Conservation (phyloP, 2,888 invertebrate genomes). For the Criorhina ranunculi region DNA sequence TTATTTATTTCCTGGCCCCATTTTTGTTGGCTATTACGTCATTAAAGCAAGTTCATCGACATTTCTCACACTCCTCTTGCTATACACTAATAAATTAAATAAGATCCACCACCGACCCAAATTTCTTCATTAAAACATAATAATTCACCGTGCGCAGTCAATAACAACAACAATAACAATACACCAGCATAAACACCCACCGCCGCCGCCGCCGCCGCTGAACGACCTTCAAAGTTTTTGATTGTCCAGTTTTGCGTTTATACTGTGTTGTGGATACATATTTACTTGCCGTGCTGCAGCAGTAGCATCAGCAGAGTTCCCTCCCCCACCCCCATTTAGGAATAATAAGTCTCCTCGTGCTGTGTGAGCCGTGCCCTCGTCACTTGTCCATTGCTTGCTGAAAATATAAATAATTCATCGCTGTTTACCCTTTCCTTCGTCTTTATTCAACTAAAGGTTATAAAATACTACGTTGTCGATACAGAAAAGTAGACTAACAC, state of each 20-base stretch:
- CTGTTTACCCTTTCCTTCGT: constrained; percentile 64
- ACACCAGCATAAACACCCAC: constrained; percentile 54
- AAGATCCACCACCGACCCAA: constrained; percentile 74
- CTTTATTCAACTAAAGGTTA: constrained; percentile 64
- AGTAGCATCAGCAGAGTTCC: too few relatives aligned
- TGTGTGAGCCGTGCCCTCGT: constrained; percentile 57
- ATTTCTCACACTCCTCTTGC: constrained; percentile 53
- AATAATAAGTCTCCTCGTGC: constrained; percentile 68
- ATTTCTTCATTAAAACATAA: constrained; percentile 67
- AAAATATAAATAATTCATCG: constrained; percentile 74
- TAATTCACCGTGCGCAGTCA: constrained; percentile 51
- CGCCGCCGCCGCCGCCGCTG: constrained; percentile 55
- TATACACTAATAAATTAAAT: constrained; percentile 74
- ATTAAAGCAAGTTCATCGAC: constrained; percentile 73
- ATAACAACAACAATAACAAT: constrained; percentile 28
- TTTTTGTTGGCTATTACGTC: constrained; percentile 61
- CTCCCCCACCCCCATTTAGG: constrained; percentile 53
- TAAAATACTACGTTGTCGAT: constrained; percentile 42
- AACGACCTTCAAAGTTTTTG: constrained; percentile 76
- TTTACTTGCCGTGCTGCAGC: constrained; percentile 34
- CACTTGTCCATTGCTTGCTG: constrained; percentile 55
- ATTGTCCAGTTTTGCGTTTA: constrained; percentile 71
- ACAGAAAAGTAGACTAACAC: constrained; percentile 11
- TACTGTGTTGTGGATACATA: constrained; percentile 39
- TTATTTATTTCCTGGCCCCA: constrained; percentile 57